phyloP scores from a whole-genome alignment of 2,888 invertebrate species.

The Mythimna impura region DNA sequence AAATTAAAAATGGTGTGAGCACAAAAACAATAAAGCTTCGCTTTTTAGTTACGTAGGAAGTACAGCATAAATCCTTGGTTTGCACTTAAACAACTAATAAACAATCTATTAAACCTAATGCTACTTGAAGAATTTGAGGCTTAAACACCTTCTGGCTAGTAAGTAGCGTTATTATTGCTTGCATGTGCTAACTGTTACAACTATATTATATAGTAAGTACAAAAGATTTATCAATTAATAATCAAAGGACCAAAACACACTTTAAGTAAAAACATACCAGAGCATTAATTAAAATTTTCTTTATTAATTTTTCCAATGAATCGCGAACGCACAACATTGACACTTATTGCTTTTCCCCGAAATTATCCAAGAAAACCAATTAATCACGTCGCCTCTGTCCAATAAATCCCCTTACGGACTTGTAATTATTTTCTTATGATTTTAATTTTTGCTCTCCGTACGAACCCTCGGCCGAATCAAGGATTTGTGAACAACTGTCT shows the following conservation, averaged over 20 bases:
- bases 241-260: slow-evolving; percentile 27
- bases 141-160: too few species aligned
- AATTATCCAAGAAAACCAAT: slow-evolving; percentile 87
- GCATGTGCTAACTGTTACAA: not conserved
- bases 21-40: too few species aligned
- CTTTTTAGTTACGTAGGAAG: too few species aligned
- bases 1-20: too few species aligned
- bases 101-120: too few species aligned
- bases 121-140: too few species aligned
- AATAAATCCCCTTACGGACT: slow-evolving; percentile 90
- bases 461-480: slow-evolving; percentile 70
- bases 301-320: slow-evolving; percentile 83
- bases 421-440: slow-evolving; percentile 91
- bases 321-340: slow-evolving; percentile 85
- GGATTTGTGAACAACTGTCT: slow-evolving; percentile 80
- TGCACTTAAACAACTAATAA: too few species aligned
- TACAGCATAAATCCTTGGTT: too few species aligned
- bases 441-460: slow-evolving; percentile 85
- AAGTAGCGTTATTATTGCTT: not conserved
- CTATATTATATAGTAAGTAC: not conserved
- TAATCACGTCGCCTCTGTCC: slow-evolving; percentile 89
- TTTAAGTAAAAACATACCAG: slow-evolving; percentile 46
- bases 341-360: slow-evolving; percentile 87
- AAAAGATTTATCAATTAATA: not conserved
- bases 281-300: slow-evolving; percentile 79